Evolutionary conservation across 2,888 invertebrate species (phyloP).

Genomic region (Luffia ferchaultella): DNA sequence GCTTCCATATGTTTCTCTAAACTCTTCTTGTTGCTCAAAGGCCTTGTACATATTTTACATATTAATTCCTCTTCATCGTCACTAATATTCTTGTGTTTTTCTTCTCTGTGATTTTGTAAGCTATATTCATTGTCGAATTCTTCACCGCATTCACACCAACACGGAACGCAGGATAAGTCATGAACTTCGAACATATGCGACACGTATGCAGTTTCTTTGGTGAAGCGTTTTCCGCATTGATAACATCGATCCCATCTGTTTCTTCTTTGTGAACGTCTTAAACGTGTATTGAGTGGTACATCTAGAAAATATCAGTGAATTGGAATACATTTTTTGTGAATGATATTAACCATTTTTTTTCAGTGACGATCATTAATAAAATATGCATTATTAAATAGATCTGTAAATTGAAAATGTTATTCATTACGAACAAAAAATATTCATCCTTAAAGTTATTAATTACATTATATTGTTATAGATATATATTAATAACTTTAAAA

Average conservation of each 20-base stretch:
- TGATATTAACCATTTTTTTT: too few species aligned
- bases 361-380: too few species aligned
- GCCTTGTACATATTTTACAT: not conserved
- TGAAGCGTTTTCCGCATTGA: not conserved
- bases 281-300: too few species aligned
- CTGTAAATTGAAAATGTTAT: too few species aligned
- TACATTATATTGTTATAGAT: too few species aligned
- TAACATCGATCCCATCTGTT: not conserved
- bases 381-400: too few species aligned
- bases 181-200: not conserved
- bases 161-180: not conserved
- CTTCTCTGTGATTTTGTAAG: not conserved
- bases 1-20: not conserved
- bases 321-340: too few species aligned
- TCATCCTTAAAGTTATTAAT: too few species aligned
- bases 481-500: too few species aligned
- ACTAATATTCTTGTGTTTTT: too few species aligned
- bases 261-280: not conserved
- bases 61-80: not conserved
- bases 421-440: too few species aligned
- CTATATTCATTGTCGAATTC: not conserved
- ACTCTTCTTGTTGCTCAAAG: not conserved
- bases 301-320: too few species aligned
- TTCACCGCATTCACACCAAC: constrained; percentile 1
- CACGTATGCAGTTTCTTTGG: not conserved